A percentile compares a stretch with the other conserved stretches of the same genome.
phyloP scores from a whole-genome alignment of 1,140 invertebrate species.

The Drosophila trapezifrons region DNA sequence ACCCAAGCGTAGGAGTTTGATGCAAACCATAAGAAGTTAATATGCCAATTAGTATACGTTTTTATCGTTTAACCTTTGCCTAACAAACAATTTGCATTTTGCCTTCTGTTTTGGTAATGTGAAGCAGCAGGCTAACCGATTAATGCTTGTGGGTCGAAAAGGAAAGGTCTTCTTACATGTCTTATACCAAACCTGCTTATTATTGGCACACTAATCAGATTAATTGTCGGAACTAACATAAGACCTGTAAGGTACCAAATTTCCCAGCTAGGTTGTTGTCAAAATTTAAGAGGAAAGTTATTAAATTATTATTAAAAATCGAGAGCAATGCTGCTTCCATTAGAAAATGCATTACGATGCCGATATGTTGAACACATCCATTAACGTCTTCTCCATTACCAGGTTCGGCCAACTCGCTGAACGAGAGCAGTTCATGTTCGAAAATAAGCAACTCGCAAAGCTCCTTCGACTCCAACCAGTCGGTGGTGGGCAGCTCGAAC shows the following conservation, averaged over 20 bases:
- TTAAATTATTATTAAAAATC: not conserved
- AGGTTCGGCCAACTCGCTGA: slow-evolving; percentile 84
- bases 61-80: slow-evolving; percentile 11
- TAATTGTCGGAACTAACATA: not conserved
- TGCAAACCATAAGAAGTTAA: slow-evolving; percentile 81
- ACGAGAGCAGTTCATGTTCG: slow-evolving; percentile 82
- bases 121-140: slow-evolving; percentile 62
- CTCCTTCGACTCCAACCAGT: slow-evolving; percentile 82
- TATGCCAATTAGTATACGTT: slow-evolving; percentile 68
- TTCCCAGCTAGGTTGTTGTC: not conserved
- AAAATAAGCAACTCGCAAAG: slow-evolving; percentile 80
- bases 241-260: not conserved
- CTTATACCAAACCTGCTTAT: not conserved
- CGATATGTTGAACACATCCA: not conserved
- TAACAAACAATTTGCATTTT: slow-evolving; percentile 49
- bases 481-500: slow-evolving; percentile 83
- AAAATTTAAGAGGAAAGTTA: not conserved
- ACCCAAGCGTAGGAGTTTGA: slow-evolving; percentile 78
- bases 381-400: slow-evolving; percentile 5
- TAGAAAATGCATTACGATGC: slow-evolving; percentile 23
- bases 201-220: not conserved
- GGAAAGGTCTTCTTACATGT: not conserved
- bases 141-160: not conserved
- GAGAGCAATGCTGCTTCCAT: slow-evolving; percentile 69
- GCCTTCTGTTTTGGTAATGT: slow-evolving; percentile 45